Percentiles rank a stretch among this genome's conserved stretches.
Conservation (phyloP, 1,140 invertebrate genomes). For the Musca vetustissima region DNA sequence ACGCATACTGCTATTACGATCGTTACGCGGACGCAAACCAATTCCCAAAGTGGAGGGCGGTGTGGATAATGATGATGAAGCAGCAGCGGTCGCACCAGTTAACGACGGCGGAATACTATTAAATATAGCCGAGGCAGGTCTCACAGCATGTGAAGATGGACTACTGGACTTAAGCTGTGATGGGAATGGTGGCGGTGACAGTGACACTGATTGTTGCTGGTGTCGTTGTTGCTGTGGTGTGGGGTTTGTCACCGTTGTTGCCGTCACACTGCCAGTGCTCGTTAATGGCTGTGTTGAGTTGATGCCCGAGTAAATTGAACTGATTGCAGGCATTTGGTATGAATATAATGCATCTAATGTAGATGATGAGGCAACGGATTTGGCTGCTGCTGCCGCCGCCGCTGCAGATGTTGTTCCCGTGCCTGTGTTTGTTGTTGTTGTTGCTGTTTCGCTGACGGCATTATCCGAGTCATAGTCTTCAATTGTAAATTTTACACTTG, state of each 20-base stretch:
- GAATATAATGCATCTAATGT: conserved; percentile 25
- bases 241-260: conserved; percentile 7
- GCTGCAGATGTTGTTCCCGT: conserved; percentile 29
- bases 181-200: neutral
- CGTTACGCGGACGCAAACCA: conserved; percentile 38
- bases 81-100: neutral
- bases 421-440: conserved; percentile 24
- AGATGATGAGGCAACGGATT: neutral
- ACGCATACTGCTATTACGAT: conserved; percentile 50
- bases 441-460: conserved; percentile 9
- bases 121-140: conserved; percentile 31
- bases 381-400: conserved; percentile 23
- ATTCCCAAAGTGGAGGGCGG: conserved; percentile 19
- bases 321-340: conserved; percentile 14
- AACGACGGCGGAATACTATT: neutral
- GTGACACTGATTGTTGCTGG: neutral
- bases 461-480: conserved; percentile 37
- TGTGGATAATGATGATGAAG: neutral
- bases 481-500: conserved; percentile 49
- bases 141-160: conserved; percentile 25
- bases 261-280: neutral
- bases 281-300: conserved; percentile 14
- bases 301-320: conserved; percentile 25
- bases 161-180: conserved; percentile 27
- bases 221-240: conserved; percentile 8